Evolutionary conservation across 1,140 invertebrate genomes (phyloP), one percentile per base, ranked within the genome.

Genomic region (Bursaphelenchus mucronatus): DNA sequence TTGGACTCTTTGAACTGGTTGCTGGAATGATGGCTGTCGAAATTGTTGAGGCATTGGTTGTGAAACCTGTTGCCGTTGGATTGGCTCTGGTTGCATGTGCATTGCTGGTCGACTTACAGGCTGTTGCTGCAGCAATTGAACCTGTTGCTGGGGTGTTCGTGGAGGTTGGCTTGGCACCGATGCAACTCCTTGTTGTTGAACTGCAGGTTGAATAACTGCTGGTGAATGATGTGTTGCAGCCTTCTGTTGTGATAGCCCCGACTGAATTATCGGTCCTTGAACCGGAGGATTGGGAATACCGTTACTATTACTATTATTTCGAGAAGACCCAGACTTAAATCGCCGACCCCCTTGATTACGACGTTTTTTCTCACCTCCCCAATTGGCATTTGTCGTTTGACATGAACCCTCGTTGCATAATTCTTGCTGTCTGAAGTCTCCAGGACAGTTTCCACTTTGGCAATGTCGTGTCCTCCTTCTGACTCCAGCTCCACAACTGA

Each of bases 331-430:
- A 21, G 30, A 55, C 17, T 21, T 15, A 62, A 43, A 19, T 62
- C 30, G 30, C 30, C 30, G 30, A 30, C 30, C 30, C 30, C 30
- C 30, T 30, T 30, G 30, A 30, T 30, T 30, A 30, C 30, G 30
- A 1, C 30, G 30, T 9, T n/a, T 64, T 61, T 44, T 41, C 73
- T 75, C 52, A 79, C 76, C 76, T 70, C 76, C 77, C 77, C 77
- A 79, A 11, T 51, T 65, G 11, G 76, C 79, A 62, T 80, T 76
- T 15, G 53, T 50, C 50, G 64, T 67, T 44, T 61, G 47, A 53
- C 77, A 79, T 7, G 57, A 53, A 10, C 69, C 63, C 40, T 82
- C 77, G 43, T 74, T 82, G 54, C 77, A 79, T 19, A 74, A 71
- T 1, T 66, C 64, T 8, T 77, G 70, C 52, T 78, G 75, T 13